Base-by-base conservation (phyloP, 2,797 vertebrate species). In the Phrynocephalus forsythii region DNA sequence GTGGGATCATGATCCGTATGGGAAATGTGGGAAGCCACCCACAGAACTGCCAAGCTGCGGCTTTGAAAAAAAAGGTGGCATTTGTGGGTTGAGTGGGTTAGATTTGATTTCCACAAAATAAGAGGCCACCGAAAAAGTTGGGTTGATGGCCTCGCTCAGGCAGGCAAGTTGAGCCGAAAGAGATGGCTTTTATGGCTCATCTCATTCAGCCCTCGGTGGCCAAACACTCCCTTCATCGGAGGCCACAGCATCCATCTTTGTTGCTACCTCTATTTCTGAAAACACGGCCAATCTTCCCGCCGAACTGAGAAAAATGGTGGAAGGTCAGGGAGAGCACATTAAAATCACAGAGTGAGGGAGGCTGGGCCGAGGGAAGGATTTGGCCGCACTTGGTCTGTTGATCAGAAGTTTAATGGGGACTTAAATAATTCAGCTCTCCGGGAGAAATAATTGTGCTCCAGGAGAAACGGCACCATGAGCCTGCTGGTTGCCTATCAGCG, bases 361-460 rank as follows among this genome's bases (percentile, higher is more conserved):
- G 83, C 78, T 84, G 91, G 92, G 87, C 89, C 67, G 78, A 87
- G 88, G 87, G 92, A 91, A 96, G 95, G 96, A 33, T 94, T 95
- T 95, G 93, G 96, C 92, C 79, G 92, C 91, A 94, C 92, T 93
- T 95, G 96, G 97, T 97, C 96, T 94, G 94, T 97, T 97, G 96
- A 97, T 97, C 96, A 95, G 96, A 96, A 88, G 95, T 95, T 98
- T 98, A 97, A 97, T 96, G 97, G 96, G 97, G 97, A 98, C 97
- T 97, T 98, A 96, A 98, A 98, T 98, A 97, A 98, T 98, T 98
- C 96, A 98, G 96, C 96, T 94, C 96, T 96, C 97, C 33, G 33
- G 33, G 33, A 33, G 33, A 33, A 33, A 33, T 33, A 33, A 33
- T 33, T 33, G 97, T 96, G 96, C 96, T 95, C 95, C 94, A 91